These are phyloP conservation scores for Phataginus tetradactyla DNA, from an alignment of 2,797 vertebrate genomes.

Conservation along the genomic window DNA sequence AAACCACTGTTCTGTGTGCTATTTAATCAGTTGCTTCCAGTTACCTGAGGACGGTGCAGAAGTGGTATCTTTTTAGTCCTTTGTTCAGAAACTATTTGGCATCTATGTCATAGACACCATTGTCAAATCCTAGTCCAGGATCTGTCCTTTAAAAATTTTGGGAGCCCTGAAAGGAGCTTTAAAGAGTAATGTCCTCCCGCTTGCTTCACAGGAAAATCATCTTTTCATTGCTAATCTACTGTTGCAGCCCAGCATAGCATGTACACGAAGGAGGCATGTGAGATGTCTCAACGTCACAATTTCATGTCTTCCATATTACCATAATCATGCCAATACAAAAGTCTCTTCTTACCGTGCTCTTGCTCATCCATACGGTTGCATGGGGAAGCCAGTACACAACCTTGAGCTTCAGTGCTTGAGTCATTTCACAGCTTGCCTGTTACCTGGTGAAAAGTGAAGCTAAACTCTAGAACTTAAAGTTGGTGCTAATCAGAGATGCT, in stretches of 20 bases:
- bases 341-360: rapidly evolving
- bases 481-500: neutral
- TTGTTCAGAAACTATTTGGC: neutral
- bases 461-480: neutral
- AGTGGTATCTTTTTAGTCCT: neutral
- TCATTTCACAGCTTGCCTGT: neutral
- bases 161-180: neutral
- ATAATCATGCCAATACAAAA: neutral
- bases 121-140: neutral
- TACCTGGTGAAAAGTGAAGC: neutral
- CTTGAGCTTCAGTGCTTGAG: neutral
- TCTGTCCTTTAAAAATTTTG: neutral
- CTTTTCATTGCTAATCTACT: neutral
- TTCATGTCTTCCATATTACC: neutral
- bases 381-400: neutral
- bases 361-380: rapidly evolving
- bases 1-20: neutral
- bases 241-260: neutral
- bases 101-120: neutral
- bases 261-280: neutral
- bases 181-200: neutral
- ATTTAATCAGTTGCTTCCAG: neutral
- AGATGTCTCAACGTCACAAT: neutral
- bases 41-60: neutral
- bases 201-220: neutral